A percentile compares a stretch with the other conserved stretches of the same genome.
These are phyloP conservation scores for Cyanocitta stelleri DNA, from an alignment of 2,113 vertebrate species.

Conservation along the genomic window DNA sequence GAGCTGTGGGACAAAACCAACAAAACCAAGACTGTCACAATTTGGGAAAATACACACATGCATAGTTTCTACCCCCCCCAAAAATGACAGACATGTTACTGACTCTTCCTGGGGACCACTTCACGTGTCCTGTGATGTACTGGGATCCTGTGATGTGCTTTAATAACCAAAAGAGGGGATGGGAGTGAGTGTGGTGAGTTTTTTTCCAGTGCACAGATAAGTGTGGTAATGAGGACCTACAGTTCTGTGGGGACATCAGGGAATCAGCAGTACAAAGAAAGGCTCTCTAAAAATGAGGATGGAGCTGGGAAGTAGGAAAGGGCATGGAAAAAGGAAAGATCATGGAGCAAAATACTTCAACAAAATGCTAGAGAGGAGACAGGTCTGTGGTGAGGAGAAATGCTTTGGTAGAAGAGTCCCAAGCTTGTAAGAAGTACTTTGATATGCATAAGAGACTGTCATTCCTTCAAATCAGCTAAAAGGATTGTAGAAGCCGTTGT, in stretches of 20 bases:
- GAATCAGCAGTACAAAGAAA: background rate
- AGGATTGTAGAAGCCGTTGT: background rate
- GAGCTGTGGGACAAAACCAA: background rate
- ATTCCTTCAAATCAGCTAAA: background rate
- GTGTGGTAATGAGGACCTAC: background rate
- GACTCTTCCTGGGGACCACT: background rate
- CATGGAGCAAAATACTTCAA: background rate
- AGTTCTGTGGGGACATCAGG: background rate
- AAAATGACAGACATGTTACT: background rate
- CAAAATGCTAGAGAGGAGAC: background rate
- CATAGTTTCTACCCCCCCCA: background rate
- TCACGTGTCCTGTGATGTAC: background rate
- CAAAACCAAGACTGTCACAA: background rate
- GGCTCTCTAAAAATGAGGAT: background rate
- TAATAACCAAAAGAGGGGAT: background rate
- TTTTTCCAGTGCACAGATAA: background rate
- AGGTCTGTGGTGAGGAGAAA: background rate
- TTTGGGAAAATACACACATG: background rate
- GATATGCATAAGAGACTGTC: background rate
- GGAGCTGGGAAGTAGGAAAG: background rate
- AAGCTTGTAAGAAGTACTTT: background rate
- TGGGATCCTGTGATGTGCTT: background rate
- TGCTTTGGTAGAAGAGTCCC: background rate
- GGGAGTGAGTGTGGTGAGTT: background rate
- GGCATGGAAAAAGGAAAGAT: background rate